phyloP scores from a whole-genome alignment of 1,140 invertebrate genomes.

The Solenopsis invicta region DNA sequence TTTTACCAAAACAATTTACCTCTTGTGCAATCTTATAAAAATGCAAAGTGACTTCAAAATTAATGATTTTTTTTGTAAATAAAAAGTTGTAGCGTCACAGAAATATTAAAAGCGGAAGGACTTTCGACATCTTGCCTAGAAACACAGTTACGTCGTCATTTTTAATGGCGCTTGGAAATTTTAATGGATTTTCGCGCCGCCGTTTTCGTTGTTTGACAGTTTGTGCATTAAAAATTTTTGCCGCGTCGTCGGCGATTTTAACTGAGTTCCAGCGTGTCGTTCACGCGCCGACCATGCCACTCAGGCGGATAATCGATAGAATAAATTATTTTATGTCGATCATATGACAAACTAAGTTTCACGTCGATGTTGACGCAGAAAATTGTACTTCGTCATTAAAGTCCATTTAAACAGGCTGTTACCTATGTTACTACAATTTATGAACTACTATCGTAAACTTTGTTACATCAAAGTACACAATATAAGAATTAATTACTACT shows the following conservation, averaged over 20 bases:
- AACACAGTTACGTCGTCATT: slow-evolving; percentile 48
- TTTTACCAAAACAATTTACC: slow-evolving; percentile 3
- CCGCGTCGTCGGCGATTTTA: slow-evolving; percentile 42
- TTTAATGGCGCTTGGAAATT: slow-evolving; percentile 34
- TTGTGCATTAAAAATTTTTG: slow-evolving; percentile 53
- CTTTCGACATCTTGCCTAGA: slow-evolving; percentile 28
- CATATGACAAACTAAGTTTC: slow-evolving; percentile 38
- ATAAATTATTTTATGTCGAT: slow-evolving; percentile 61
- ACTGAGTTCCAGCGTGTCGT: slow-evolving; percentile 38
- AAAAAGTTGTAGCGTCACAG: neutral
- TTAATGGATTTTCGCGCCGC: slow-evolving; percentile 43
- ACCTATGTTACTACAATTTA: neutral
- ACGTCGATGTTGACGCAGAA: slow-evolving; percentile 11
- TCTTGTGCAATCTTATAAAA: slow-evolving; percentile 5
- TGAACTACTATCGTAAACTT: neutral
- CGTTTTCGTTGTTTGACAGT: slow-evolving; percentile 15
- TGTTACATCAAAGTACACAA: neutral
- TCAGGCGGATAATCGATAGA: slow-evolving; percentile 55
- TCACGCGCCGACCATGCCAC: slow-evolving; percentile 9
- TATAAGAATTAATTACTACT: neutral
- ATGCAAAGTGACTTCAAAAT: slow-evolving; percentile 27
- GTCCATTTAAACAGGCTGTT: slow-evolving; percentile 12
- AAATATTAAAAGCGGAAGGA: slow-evolving; percentile 27
- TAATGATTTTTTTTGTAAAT: neutral
- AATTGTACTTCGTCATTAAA: neutral